Conservation (phyloP, 1,140 invertebrate species). For the Ruditapes philippinarum region DNA sequence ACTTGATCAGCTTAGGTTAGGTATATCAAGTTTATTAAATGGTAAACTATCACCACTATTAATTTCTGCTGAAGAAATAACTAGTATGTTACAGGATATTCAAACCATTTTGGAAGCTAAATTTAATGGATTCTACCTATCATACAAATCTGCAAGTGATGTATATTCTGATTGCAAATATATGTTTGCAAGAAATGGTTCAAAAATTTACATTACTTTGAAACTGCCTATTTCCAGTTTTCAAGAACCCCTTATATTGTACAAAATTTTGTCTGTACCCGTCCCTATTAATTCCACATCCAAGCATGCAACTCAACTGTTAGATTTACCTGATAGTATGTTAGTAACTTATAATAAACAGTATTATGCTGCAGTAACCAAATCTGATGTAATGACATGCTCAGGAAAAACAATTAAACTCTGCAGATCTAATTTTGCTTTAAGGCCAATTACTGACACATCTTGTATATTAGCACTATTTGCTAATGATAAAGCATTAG, state of each 20-base stretch:
- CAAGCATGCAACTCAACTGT: conserved; percentile 49
- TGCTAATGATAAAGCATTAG: conserved; percentile 46
- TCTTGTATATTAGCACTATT: conserved; percentile 58
- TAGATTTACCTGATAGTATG: conserved; percentile 33
- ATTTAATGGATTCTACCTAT: conserved; percentile 28
- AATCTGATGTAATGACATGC: conserved; percentile 32
- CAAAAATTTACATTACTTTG: conserved; percentile 9
- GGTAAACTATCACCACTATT: conserved; percentile 48
- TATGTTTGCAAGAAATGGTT: conserved; percentile 37
- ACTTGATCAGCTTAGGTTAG: conserved; percentile 41
- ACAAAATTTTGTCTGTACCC: conserved; percentile 23
- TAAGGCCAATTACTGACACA: conserved; percentile 25
- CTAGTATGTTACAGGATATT: conserved; percentile 34
- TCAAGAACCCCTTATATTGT: neutral
- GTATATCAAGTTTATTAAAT: conserved; percentile 6
- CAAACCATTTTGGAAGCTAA: conserved; percentile 26
- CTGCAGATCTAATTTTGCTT: conserved; percentile 38
- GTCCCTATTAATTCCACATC: conserved; percentile 54
- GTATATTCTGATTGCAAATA: conserved; percentile 21
- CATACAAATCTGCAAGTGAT: neutral
- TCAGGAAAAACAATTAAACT: neutral
- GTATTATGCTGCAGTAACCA: conserved; percentile 18
- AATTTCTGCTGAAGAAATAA: neutral
- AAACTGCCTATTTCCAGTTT: conserved; percentile 29
- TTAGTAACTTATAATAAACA: conserved; percentile 3